Evolutionary conservation across 2,888 invertebrate species (phyloP).

Genomic region (Thumatha senex): DNA sequence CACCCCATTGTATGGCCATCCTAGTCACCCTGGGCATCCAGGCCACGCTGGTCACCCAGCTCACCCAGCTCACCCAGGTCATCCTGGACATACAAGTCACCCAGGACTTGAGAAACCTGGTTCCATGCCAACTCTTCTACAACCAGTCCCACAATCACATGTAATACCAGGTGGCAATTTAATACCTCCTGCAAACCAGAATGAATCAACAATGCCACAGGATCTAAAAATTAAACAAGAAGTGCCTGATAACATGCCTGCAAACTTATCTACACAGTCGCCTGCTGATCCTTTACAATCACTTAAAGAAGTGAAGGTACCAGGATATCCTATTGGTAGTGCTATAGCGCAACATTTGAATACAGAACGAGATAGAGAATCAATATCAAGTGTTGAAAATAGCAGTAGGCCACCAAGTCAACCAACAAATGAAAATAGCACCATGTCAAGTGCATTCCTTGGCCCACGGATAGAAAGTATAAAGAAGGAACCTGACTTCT

Average conservation of each 20-base stretch:
- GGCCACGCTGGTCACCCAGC: slow-evolving; percentile 57
- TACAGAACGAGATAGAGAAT: slow-evolving; percentile 77
- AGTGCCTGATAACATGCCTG: slow-evolving; percentile 78
- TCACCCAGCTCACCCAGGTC: slow-evolving; percentile 55
- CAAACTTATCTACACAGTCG: slow-evolving; percentile 77
- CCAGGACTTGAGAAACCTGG: slow-evolving; percentile 71
- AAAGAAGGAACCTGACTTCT: slow-evolving; percentile 88
- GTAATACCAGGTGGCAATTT: slow-evolving; percentile 57
- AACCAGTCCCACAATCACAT: slow-evolving; percentile 69
- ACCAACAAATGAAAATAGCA: slow-evolving; percentile 74
- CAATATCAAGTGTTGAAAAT: slow-evolving; percentile 75
- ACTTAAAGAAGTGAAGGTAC: slow-evolving; percentile 91
- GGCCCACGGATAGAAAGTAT: slow-evolving; percentile 88
- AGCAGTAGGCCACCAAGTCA: slow-evolving; percentile 76
- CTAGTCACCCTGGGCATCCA: slow-evolving; percentile 47
- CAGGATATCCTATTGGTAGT: slow-evolving; percentile 86
- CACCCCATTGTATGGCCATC: slow-evolving; percentile 69
- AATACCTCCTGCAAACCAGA: slow-evolving; percentile 61
- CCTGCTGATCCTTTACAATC: slow-evolving; percentile 89
- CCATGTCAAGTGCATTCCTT: slow-evolving; percentile 80
- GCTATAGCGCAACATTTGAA: slow-evolving; percentile 76
- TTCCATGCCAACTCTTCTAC: slow-evolving; percentile 65
- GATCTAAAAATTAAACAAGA: slow-evolving; percentile 82
- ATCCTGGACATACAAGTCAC: slow-evolving; percentile 38
- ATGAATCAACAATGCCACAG: slow-evolving; percentile 76